A percentile compares a stretch with the other conserved stretches of the same genome.
Evolutionary conservation across 92 coral and sea anemone species (phyloP).

Genomic region (Porites rus): DNA sequence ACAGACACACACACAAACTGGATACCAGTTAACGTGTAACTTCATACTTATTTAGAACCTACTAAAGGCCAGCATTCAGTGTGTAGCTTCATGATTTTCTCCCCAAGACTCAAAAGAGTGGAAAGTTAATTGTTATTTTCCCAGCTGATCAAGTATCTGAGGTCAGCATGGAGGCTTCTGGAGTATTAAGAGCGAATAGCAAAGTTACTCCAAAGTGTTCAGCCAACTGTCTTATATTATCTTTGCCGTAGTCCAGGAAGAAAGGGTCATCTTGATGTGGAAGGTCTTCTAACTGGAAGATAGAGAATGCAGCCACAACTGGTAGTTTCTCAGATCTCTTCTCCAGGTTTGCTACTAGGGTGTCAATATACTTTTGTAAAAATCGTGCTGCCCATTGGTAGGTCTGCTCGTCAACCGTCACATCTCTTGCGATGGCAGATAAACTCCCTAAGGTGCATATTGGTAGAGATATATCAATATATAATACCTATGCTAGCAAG

Average conservation of each 20-base stretch:
- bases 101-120: too few relatives aligned
- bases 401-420: not conserved
- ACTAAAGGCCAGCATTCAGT: too few relatives aligned
- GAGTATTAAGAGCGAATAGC: too few relatives aligned
- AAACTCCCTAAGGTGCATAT: constrained; percentile 18
- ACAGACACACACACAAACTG: not conserved
- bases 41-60: too few relatives aligned
- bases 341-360: not conserved
- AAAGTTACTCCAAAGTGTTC: not conserved
- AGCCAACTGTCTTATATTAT: constrained; percentile 10
- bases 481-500: not conserved
- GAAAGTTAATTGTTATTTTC: too few relatives aligned
- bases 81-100: too few relatives aligned
- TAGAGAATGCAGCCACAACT: constrained; percentile 18
- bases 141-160: too few relatives aligned
- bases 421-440: constrained; percentile 8
- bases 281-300: constrained; percentile 16
- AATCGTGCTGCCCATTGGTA: constrained; percentile 11
- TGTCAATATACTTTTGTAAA: not conserved
- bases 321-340: constrained; percentile 22
- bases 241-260: not conserved
- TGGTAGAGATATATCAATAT: not conserved
- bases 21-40: too few relatives aligned
- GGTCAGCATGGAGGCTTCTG: too few relatives aligned
- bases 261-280: not conserved